Evolutionary conservation across 2,888 invertebrate species (phyloP).

Genomic region (Polyommatus iphigenia): DNA sequence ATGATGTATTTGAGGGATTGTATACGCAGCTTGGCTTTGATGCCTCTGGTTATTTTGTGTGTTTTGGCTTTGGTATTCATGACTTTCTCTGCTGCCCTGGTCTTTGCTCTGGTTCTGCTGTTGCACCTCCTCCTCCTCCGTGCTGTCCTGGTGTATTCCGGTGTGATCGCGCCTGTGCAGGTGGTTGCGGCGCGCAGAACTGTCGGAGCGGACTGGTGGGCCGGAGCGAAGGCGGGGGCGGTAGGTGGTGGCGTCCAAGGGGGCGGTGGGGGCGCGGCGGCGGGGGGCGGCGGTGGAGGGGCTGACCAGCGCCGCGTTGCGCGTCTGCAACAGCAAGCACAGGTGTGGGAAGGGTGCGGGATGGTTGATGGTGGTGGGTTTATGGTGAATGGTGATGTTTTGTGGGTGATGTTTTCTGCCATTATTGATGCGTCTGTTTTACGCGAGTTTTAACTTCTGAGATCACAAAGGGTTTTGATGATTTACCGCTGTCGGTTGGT

Average conservation of each 20-base stretch:
- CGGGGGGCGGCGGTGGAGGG: slow-evolving; percentile 42
- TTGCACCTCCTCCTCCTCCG: slow-evolving; percentile 41
- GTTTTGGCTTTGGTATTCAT: not conserved
- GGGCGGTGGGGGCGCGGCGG: slow-evolving; percentile 48
- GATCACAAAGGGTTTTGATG: no score
- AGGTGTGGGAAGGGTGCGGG: slow-evolving; percentile 44
- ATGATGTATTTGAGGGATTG: not conserved
- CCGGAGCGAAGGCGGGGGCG: slow-evolving; percentile 56
- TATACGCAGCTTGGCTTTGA: not conserved
- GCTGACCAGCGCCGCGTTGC: slow-evolving; percentile 68
- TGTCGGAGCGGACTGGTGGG: slow-evolving; percentile 48
- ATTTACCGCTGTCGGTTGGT: no score
- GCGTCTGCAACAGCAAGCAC: slow-evolving; percentile 77
- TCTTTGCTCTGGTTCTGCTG: slow-evolving; percentile 43
- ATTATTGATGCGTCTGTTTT: no score
- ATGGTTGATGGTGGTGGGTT: slow-evolving; percentile 31
- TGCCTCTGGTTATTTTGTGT: slow-evolving; percentile 37
- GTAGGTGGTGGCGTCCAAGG: slow-evolving; percentile 68
- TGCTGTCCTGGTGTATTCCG: not conserved
- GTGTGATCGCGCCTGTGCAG: slow-evolving; percentile 60
- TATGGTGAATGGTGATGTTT: slow-evolving; percentile 6
- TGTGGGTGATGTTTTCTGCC: not conserved
- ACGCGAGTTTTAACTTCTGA: no score
- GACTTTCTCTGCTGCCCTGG: slow-evolving; percentile 36
- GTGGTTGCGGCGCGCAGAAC: slow-evolving; percentile 44